Base-by-base conservation (phyloP, 2,113 vertebrate genomes). In the Melospiza georgiana region DNA sequence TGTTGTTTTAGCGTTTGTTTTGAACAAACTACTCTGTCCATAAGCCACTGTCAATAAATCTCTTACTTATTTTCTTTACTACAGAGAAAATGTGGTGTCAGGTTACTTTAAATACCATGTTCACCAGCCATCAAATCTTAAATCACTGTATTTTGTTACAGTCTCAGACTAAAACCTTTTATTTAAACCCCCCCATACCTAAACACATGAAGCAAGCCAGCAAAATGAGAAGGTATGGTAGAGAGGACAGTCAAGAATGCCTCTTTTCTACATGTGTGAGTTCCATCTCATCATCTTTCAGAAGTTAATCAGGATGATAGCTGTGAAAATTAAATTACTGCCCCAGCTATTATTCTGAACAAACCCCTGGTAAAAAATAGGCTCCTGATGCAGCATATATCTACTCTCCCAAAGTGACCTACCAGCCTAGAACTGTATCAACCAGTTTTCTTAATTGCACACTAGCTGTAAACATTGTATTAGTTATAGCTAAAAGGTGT, bases 391-490 rank as follows among this genome's bases (percentile, higher is more conserved):
- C 67, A 92, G 35, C 67, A 48, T 28, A 21, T 76, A 77, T 85
- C 65, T 91, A 54, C 69, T 52, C 49, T 91, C 62, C 54, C 44
- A 55, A 65, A 94, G 51, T 71, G 74, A 93, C 79, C 85, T 89
- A 83, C 67, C 79, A 91, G 74, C 83, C 90, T 78, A 86, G 92
- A 92, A 75, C 69, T 61, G 67, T 94, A 80, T 91, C 51, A 85
- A 95, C 68, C 74, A 87, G 77, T 79, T 95, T 93, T 90, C 93
- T 90, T 95, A 95, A 94, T 87, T 95, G 76, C 81, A 21, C 46
- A 10, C 68, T 74, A 94, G 49, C 74, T 97, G 83, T 95, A 96
- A 96, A 94, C 30, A 35, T 91, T 93, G 81, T 93, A 93, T 96
- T 39, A 91, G 49, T 71, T 71, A n/a, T 39, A 91, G 58, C n/a